phyloP scores from a whole-genome alignment of 2,888 invertebrate species.

The Megalurothrips usitatus region DNA sequence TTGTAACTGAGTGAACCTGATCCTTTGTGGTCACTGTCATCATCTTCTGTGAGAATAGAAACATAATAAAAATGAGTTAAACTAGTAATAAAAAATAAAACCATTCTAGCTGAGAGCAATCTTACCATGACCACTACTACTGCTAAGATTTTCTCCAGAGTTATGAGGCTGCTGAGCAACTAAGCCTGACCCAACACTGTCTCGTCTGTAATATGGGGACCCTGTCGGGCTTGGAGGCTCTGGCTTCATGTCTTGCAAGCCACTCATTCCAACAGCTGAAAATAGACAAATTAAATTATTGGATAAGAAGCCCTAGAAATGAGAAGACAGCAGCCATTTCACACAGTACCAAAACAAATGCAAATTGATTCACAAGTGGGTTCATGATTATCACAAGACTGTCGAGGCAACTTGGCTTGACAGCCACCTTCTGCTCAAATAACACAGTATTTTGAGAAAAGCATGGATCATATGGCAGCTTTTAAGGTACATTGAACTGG shows the following conservation, averaged over 20 bases:
- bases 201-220: conserved; percentile 65
- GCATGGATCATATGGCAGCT: no score
- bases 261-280: neutral
- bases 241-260: conserved; percentile 47
- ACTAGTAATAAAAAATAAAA: conserved; percentile 2
- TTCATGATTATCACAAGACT: no score
- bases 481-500: no score
- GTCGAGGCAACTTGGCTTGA: no score
- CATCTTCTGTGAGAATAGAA: conserved; percentile 51
- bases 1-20: conserved; percentile 74
- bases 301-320: neutral
- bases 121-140: conserved; percentile 41
- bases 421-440: no score
- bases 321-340: neutral
- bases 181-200: conserved; percentile 71
- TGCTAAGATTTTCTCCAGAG: conserved; percentile 54
- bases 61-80: neutral
- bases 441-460: no score
- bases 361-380: no score
- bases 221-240: conserved; percentile 58
- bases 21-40: conserved; percentile 55
- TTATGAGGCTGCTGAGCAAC: conserved; percentile 77
- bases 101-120: neutral
- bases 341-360: no score
- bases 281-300: neutral